Base-by-base conservation (phyloP, 2,888 invertebrate genomes). In the Alentia gelatinosa region DNA sequence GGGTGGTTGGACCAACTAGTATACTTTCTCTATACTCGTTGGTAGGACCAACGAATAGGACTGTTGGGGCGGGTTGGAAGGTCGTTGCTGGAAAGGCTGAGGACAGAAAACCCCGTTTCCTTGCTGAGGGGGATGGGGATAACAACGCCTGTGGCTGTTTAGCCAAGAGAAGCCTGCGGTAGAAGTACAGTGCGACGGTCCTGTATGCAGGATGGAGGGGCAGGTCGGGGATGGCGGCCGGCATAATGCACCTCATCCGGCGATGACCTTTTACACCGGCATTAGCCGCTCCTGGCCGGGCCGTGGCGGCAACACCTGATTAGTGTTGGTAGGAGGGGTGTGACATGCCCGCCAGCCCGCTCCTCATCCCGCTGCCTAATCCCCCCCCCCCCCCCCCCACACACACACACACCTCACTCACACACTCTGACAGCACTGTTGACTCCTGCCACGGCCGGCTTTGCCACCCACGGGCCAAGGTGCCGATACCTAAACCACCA, bases 221-320 rank as follows among this genome's bases (percentile, higher is more conserved):
- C n/a, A n/a, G 63, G 63, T 63, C 15, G n/a, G 63, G 19, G 9
- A 23, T 9, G 63, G 63, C n/a, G 63, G 63, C 15, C 4, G n/a
- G n/a, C 63, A 63, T 63, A 63, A 63, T 63, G 63, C 63, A 63
- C 63, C 63, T 63, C 63, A 9, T 63, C 26, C 15, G 68, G 68
- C 26, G 30, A 68, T 68, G 63, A 68, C 68, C 68, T 68, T 68
- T 68, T 68, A 68, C 68, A n/a, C 68, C 26, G 68, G 68, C 30
- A 68, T 68, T 68, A 68, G 68, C 68, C 68, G 30, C 30, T 30
- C 68, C 68, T 30, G 68, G 68, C 68, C 68, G 33, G 23, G 30
- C 68, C 30, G n/a, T n/a, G n/a, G n/a, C 26, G 68, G 68, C 30
- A 26, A 68, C 68, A 68, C 30, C 68, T 68, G 68, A 68, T 68